Evolutionary conservation across 1,140 invertebrate genomes (phyloP).

Genomic region (Elymnias hypermnestra): DNA sequence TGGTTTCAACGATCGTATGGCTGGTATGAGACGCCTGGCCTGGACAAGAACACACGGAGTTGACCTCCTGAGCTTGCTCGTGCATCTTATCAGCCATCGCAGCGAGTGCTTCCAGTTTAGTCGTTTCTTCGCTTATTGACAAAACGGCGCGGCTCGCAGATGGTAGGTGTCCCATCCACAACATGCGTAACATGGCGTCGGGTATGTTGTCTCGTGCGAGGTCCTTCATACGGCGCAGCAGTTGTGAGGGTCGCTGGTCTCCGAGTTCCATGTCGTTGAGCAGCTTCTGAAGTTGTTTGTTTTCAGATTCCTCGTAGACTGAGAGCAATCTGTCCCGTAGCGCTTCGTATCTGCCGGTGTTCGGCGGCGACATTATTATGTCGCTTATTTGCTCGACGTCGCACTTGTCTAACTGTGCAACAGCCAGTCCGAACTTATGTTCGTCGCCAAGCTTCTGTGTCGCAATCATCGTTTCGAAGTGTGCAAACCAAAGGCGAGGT

Average conservation of each 20-base stretch:
- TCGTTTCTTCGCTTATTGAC: too few species aligned
- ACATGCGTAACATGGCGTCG: neutral
- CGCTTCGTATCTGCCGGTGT: neutral
- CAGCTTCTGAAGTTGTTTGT: conserved; percentile 13
- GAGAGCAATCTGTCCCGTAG: conserved; percentile 6
- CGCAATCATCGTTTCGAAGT: conserved; percentile 13
- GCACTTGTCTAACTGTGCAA: conserved; percentile 10
- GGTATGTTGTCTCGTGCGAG: conserved; percentile 1
- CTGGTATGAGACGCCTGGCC: too few species aligned
- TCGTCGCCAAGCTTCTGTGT: conserved; percentile 18
- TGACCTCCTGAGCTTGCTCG: too few species aligned
- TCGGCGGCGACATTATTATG: conserved; percentile 1
- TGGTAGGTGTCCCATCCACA: neutral
- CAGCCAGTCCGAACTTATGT: conserved; percentile 10
- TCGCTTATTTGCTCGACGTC: conserved; percentile 8
- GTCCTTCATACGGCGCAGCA: conserved; percentile 19
- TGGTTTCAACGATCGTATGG: too few species aligned
- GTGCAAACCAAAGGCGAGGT: conserved; percentile 13
- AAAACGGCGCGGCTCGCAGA: too few species aligned
- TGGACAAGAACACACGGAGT: too few species aligned
- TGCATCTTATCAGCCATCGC: too few species aligned
- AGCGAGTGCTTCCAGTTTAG: too few species aligned
- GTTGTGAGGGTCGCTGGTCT: conserved; percentile 21
- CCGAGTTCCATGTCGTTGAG: conserved; percentile 20
- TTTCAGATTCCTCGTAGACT: conserved; percentile 14